A percentile compares a stretch with the other conserved stretches of the same genome.
Conservation (phyloP, 2,888 invertebrate genomes). For the Scaptomyza flava region DNA sequence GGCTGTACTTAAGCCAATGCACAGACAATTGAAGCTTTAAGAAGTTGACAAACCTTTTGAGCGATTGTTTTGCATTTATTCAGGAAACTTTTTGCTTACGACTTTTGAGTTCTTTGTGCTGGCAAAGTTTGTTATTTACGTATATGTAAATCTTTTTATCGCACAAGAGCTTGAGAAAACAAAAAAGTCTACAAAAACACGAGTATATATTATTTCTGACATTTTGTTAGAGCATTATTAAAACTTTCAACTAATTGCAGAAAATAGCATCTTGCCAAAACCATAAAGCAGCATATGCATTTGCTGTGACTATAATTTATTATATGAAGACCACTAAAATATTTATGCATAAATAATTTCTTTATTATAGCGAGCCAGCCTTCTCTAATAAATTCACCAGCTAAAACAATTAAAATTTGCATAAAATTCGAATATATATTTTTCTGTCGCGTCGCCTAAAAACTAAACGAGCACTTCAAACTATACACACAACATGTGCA, state of each 20-base stretch:
- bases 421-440: slow-evolving; percentile 65
- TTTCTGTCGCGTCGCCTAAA: slow-evolving; percentile 56
- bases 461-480: slow-evolving; percentile 68
- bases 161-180: not conserved
- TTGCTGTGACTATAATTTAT: slow-evolving; percentile 44
- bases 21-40: not conserved
- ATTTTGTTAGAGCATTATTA: not conserved
- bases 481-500: slow-evolving; percentile 42
- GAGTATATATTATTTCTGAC: not conserved
- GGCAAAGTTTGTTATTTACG: not conserved
- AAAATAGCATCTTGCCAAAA: slow-evolving; percentile 6
- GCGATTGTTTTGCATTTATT: slow-evolving; percentile 48
- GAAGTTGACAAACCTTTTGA: slow-evolving; percentile 33
- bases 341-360: slow-evolving; percentile 45
- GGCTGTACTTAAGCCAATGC: slow-evolving; percentile 16
- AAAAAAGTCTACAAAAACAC: not conserved
- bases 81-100: slow-evolving; percentile 23
- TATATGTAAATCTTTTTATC: slow-evolving; percentile 26
- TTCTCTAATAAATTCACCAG: slow-evolving; percentile 50
- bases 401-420: slow-evolving; percentile 76
- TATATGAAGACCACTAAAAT: slow-evolving; percentile 42
- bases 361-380: slow-evolving; percentile 11
- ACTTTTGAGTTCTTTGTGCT: slow-evolving; percentile 24
- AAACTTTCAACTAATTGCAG: slow-evolving; percentile 43
- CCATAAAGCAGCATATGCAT: slow-evolving; percentile 9